phyloP scores from a whole-genome alignment of 2,888 invertebrate genomes.

The Pterobdella sp. region DNA sequence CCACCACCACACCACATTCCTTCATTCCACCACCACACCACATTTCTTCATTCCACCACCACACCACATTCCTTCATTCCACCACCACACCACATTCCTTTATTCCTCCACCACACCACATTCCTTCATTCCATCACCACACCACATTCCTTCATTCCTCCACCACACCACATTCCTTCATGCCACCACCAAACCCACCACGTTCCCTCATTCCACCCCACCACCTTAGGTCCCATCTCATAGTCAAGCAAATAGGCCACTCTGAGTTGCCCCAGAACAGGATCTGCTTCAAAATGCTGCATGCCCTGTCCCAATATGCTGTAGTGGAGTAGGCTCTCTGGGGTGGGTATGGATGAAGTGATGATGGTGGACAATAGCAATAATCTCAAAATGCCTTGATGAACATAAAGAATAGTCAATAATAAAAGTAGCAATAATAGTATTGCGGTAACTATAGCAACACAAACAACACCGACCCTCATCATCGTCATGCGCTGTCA shows the following conservation, averaged over 20 bases:
- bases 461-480: background rate
- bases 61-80: background rate
- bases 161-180: background rate
- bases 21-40: constrained; percentile 42
- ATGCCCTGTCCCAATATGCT: too few species aligned
- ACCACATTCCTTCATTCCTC: background rate
- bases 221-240: background rate
- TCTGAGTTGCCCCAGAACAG: too few species aligned
- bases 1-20: constrained; percentile 45
- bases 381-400: too few species aligned
- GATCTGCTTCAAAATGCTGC: too few species aligned
- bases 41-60: constrained; percentile 31
- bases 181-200: background rate
- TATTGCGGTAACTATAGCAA: too few species aligned
- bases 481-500: background rate
- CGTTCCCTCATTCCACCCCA: background rate
- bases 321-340: too few species aligned
- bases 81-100: background rate
- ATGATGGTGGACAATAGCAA: too few species aligned
- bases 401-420: too few species aligned
- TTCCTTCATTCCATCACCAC: background rate
- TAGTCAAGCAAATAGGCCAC: too few species aligned
- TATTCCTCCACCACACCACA: background rate
- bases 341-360: too few species aligned
- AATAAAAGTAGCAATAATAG: too few species aligned